Base-by-base conservation (phyloP, 2,113 vertebrate genomes). In the Pseudopodoces humilis region DNA sequence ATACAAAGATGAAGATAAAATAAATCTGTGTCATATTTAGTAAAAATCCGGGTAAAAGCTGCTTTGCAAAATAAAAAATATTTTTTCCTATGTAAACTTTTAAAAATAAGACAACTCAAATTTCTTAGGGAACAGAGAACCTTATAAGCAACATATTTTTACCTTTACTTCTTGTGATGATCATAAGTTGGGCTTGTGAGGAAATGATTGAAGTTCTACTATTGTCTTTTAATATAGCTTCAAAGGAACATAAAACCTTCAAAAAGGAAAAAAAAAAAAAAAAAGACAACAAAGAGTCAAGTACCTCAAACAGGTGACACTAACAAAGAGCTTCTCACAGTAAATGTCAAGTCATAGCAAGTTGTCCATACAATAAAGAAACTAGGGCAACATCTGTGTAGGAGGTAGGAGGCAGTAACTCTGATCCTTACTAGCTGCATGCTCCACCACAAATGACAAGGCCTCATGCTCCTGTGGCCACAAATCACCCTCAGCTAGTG, bases 391-490 rank as follows among this genome's bases (percentile, higher is more conserved):
- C 3, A 16, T 30, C 23, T 50, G 27, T 53, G 19, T 28, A 60
- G n/a, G 55, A 74, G 3, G 7, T 20, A 39, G 74, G 46, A 79
- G 70, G 11, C 19, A 65, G 63, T 17, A 62, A 52, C 63, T 71
- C 56, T 86, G 25, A 55, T 59, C 67, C 68, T 79, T 72, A 50
- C 33, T 68, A 80, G 47, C 27, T 74, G 9, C 3, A 6, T 55
- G 15, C 9, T 78, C 7, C 35, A 76, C 60, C 11, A 33, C 3
- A 68, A 30, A 74, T 33, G 11, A 6, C 16, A 76, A 64, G 16
- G 7, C 5, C 11, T 17, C 2, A 3, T 1, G 0, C 18, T 74
- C 49, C 44, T 41, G 0, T 5, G 9, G 9, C 17, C 22, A 19
- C 30, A 56, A 49, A 68, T 14, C 23, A 60, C 19, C 49, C n/a